Conservation (phyloP, 2,797 vertebrate species). For the Enteromius unitaeniatus region DNA sequence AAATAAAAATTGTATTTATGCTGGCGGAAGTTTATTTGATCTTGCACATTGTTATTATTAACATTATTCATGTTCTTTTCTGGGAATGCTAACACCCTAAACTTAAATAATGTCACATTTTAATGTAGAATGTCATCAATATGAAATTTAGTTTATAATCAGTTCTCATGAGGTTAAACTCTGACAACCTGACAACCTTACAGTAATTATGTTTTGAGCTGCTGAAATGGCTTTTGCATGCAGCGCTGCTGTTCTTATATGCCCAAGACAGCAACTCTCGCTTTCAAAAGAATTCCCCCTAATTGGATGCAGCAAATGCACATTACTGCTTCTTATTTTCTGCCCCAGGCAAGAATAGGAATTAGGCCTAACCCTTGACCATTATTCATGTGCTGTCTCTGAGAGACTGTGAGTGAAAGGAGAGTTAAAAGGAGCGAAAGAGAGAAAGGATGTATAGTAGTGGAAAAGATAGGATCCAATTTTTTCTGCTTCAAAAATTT, state of each 20-base stretch:
- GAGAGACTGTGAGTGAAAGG: slow-evolving; percentile 8
- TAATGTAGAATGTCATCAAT: not conserved
- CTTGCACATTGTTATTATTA: not conserved
- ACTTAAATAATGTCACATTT: not conserved
- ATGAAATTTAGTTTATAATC: not conserved
- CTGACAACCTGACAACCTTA: not conserved
- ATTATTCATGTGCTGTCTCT: slow-evolving; percentile 39
- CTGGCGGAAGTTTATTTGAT: not conserved
- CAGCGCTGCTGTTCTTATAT: not conserved
- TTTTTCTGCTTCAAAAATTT: not conserved
- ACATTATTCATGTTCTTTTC: not conserved
- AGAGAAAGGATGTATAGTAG: slow-evolving; percentile 18
- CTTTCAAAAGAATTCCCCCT: slow-evolving; percentile 18
- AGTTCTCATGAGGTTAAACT: not conserved
- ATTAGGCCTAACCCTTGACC: slow-evolving; percentile 39
- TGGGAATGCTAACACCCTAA: not conserved
- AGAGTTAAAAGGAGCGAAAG: slow-evolving; percentile 21
- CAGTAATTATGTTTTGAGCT: slow-evolving; percentile 5
- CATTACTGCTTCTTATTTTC: slow-evolving; percentile 44
- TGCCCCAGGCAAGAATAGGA: slow-evolving; percentile 35
- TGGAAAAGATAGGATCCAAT: not conserved
- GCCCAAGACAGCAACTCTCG: not conserved
- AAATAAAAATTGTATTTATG: not conserved
- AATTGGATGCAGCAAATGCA: slow-evolving; percentile 34
- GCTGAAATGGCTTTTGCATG: not conserved